Conservation (phyloP, 2,113 vertebrate species). For the Copsychus sechellarum region DNA sequence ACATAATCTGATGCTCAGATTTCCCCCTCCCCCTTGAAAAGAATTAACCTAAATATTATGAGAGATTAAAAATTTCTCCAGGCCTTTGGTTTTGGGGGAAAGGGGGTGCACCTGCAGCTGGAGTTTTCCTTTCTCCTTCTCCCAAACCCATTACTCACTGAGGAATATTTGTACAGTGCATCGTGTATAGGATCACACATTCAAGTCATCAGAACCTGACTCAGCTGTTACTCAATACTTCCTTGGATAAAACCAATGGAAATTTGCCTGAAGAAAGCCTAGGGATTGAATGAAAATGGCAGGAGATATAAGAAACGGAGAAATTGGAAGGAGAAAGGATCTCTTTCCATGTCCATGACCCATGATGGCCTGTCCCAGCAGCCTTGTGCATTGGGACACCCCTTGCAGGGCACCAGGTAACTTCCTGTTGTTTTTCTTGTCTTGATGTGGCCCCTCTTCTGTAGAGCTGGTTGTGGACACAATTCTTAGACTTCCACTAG, state of each 20-base stretch:
- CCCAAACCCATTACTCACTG: neutral
- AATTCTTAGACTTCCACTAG: neutral
- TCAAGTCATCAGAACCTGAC: slow-evolving; percentile 9
- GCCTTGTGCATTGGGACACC: neutral
- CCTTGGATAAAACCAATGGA: neutral
- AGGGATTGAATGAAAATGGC: neutral
- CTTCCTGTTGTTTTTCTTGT: neutral
- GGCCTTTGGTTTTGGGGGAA: neutral
- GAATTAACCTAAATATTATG: slow-evolving; percentile 54
- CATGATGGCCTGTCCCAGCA: neutral
- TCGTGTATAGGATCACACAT: neutral
- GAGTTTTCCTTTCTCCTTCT: slow-evolving; percentile 28
- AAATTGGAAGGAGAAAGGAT: neutral
- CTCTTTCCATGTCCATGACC: neutral
- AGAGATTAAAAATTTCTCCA: slow-evolving; percentile 18
- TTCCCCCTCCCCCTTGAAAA: slow-evolving; percentile 18
- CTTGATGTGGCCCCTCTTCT: neutral
- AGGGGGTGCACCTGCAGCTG: slow-evolving; percentile 21
- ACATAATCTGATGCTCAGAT: slow-evolving; percentile 52
- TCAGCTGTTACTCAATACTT: slow-evolving; percentile 51
- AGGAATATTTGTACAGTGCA: neutral
- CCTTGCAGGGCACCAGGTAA: neutral
- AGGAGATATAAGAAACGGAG: neutral
- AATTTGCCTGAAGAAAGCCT: neutral
- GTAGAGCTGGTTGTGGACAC: neutral